Evolutionary conservation across 2,113 vertebrate species (phyloP).

Genomic region (Pomatostomus ruficeps): DNA sequence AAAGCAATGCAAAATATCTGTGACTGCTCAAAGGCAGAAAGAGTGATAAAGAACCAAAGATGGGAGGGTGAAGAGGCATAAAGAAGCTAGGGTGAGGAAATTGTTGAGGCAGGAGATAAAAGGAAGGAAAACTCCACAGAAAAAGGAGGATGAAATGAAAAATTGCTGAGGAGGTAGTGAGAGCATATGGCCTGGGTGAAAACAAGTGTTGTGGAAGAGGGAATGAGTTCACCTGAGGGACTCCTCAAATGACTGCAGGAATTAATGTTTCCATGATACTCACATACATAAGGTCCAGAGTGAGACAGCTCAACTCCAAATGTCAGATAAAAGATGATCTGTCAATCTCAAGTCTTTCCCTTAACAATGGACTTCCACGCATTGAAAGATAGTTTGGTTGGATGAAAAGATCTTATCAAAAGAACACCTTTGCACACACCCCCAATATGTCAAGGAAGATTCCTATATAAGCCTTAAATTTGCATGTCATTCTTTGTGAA

Average conservation of each 20-base stretch:
- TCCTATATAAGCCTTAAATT: neutral
- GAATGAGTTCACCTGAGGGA: neutral
- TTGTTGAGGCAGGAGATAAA: neutral
- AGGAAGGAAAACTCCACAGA: neutral
- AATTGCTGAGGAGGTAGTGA: neutral
- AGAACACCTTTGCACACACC: neutral
- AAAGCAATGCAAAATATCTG: neutral
- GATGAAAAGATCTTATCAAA: neutral
- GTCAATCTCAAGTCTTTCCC: neutral
- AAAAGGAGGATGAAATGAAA: neutral
- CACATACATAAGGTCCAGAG: neutral
- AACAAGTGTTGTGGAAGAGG: neutral
- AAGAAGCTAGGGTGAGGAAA: neutral
- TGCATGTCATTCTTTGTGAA: neutral
- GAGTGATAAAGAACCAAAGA: neutral
- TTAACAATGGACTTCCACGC: neutral
- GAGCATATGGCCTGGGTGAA: neutral
- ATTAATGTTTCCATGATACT: neutral
- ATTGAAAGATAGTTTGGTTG: neutral
- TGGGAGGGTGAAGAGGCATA: neutral
- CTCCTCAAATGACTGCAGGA: neutral
- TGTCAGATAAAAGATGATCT: neutral
- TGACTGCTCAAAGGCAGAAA: neutral
- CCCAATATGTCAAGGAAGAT: fast-evolving
- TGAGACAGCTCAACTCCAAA: neutral